Percentiles rank a stretch among this genome's conserved stretches.
Evolutionary conservation across 2,888 invertebrate species (phyloP).

Genomic region (Meandrusa payeni): DNA sequence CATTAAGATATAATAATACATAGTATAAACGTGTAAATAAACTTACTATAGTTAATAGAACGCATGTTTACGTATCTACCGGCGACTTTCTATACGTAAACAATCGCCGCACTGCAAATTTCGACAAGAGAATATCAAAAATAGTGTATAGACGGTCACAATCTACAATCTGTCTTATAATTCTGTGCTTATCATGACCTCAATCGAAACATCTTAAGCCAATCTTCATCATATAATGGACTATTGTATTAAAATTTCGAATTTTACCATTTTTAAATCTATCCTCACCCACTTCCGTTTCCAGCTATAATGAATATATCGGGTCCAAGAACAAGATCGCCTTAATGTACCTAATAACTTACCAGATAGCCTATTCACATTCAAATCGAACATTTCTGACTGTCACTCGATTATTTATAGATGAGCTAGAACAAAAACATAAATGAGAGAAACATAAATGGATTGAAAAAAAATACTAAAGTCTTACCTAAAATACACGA

Average conservation of each 20-base stretch:
- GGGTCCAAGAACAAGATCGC: no score
- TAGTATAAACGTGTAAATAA: constrained; percentile 77
- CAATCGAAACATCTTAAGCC: constrained; percentile 64
- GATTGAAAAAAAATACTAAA: constrained; percentile 45
- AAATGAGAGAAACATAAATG: no score
- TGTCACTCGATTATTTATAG: no score
- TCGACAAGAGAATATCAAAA: constrained; percentile 81
- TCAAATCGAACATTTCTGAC: no score
- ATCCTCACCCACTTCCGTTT: constrained; percentile 1
- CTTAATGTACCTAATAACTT: no score
- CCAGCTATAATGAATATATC: constrained; percentile 11
- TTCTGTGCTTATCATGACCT: constrained; percentile 68
- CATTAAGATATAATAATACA: constrained; percentile 64
- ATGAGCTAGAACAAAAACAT: no score
- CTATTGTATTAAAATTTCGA: constrained; percentile 58
- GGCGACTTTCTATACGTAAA: constrained; percentile 56
- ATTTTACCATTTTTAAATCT: constrained; percentile 34
- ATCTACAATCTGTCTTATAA: constrained; percentile 72
- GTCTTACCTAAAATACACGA: constrained; percentile 39
- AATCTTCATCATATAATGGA: constrained; percentile 55
- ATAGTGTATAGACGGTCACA: constrained; percentile 74
- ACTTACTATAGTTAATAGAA: constrained; percentile 71
- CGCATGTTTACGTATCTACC: constrained; percentile 58
- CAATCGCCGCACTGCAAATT: constrained; percentile 73
- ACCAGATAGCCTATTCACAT: no score